Conservation (phyloP, 2,797 vertebrate species). For the Carapus acus region DNA sequence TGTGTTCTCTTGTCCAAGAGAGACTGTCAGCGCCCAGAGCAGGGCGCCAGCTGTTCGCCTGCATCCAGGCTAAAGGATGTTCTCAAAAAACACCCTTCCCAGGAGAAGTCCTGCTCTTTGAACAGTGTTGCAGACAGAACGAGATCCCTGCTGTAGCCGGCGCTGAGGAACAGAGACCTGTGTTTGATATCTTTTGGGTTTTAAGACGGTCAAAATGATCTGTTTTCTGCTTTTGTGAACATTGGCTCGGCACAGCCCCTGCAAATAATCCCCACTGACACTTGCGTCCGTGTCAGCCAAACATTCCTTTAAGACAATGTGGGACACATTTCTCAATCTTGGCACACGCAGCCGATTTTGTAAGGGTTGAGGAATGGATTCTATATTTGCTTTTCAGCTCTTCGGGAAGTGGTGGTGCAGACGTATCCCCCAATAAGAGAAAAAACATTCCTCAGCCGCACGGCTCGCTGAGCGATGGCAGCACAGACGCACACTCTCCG, state of each 20-base stretch:
- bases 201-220: slow-evolving; percentile 25
- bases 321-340: slow-evolving; percentile 50
- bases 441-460: slow-evolving; percentile 21
- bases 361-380: slow-evolving; percentile 36
- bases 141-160: slow-evolving; percentile 3
- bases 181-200: slow-evolving; percentile 12
- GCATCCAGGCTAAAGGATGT: slow-evolving; percentile 30
- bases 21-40: slow-evolving; percentile 54
- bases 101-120: slow-evolving; percentile 15
- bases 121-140: slow-evolving; percentile 11
- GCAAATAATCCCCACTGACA: slow-evolving; percentile 30
- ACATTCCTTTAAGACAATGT: slow-evolving; percentile 43
- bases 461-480: slow-evolving; percentile 2
- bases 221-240: slow-evolving; percentile 20
- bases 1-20: slow-evolving; percentile 47
- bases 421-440: slow-evolving; percentile 23
- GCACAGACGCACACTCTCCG: slow-evolving; percentile 3
- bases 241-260: slow-evolving; percentile 12
- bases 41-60: slow-evolving; percentile 56
- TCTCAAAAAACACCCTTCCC: slow-evolving; percentile 30
- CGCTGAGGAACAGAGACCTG: slow-evolving; percentile 5
- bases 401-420: background rate
- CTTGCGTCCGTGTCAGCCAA: slow-evolving; percentile 42
- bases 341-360: slow-evolving; percentile 39
- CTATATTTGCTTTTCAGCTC: slow-evolving; percentile 34